Base-by-base conservation (phyloP, 2,113 vertebrate genomes). In the Elephas maximus region DNA sequence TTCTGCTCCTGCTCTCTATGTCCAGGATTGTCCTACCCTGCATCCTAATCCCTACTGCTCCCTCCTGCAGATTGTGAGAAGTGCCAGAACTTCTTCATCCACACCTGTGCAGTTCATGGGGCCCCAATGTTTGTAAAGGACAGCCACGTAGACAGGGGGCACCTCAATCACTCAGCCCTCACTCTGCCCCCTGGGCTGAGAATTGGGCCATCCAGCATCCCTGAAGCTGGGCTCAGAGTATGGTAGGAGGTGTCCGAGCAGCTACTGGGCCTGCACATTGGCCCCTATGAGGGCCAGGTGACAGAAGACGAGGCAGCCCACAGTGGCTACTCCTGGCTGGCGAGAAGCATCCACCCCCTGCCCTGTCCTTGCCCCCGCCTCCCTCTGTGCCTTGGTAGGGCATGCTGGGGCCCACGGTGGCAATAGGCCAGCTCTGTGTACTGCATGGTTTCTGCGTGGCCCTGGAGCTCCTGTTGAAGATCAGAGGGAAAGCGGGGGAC, bases 251-350 rank as follows among this genome's bases (percentile, higher is more conserved):
- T 98, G 0, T 97, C 97, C 0, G 44, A 93, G 0, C 94, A 99
- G 44, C 98, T 98, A 1, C 78, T 98, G 6, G 99, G 99, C 60
- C 98, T 99, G 98, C 99, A 99, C 97, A 99, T 99, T 65, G 99
- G 99, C 71, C 99, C 99, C 0, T 99, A 98, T 48, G 98, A 99
- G 79, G 99, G 99, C 24, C 98, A 98, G 62, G 30, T 98, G 90
- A 98, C 98, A 4, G 98, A 98, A 4, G 97, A 98, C 9, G 99
- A 99, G 28, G 99, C 99, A 0, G 69, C 99, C 57, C 96, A 98
- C 5, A 99, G 98, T 81, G 97, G 98, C n/a, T 99, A 99, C 93
- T 99, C 99, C n/a, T 99, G 99, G 99, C 98, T 99, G 99, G 99
- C 99, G 90, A 98, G 97, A 95, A 82, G 15, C 62, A 48, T 71